Percentiles rank a stretch among this genome's conserved stretches.
phyloP scores from a whole-genome alignment of 2,113 vertebrate species.

The Arizona elegans region DNA sequence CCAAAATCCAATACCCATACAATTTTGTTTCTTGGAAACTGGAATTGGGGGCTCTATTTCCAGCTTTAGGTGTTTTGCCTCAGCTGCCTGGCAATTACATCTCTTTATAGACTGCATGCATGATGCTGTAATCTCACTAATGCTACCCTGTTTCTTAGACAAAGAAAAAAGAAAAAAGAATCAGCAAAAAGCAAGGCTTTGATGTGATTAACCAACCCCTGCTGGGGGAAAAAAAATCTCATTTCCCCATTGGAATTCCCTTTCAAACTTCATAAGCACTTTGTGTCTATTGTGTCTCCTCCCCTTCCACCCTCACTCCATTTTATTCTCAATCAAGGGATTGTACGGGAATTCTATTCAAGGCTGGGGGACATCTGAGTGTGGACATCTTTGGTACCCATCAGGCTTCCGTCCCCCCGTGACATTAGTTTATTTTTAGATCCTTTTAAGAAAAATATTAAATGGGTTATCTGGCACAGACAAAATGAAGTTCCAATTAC shows the following conservation, averaged over 20 bases:
- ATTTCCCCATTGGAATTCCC: not conserved
- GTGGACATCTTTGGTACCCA: not conserved
- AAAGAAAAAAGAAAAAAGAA: not conserved
- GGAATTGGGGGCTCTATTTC: not conserved
- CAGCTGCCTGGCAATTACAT: not conserved
- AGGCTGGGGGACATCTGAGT: not conserved
- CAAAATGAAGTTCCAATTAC: not conserved
- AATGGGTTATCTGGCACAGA: not conserved
- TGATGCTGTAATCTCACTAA: not conserved
- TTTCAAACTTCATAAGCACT: not conserved
- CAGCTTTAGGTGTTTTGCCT: not conserved
- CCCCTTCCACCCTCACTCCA: not conserved
- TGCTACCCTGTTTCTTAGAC: too few species aligned
- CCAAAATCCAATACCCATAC: not conserved
- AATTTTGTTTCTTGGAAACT: not conserved
- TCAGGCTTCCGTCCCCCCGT: not conserved
- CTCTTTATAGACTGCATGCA: not conserved
- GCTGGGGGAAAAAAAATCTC: not conserved
- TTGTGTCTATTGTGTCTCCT: not conserved
- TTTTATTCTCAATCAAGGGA: not conserved
- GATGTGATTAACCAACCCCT: not conserved
- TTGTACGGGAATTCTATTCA: not conserved
- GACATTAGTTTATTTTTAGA: not conserved
- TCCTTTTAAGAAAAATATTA: not conserved
- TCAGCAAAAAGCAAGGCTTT: not conserved